Percentiles rank a stretch among this genome's conserved stretches.
Evolutionary conservation across 2,113 vertebrate species (phyloP).

Genomic region (Rallus limicola): DNA sequence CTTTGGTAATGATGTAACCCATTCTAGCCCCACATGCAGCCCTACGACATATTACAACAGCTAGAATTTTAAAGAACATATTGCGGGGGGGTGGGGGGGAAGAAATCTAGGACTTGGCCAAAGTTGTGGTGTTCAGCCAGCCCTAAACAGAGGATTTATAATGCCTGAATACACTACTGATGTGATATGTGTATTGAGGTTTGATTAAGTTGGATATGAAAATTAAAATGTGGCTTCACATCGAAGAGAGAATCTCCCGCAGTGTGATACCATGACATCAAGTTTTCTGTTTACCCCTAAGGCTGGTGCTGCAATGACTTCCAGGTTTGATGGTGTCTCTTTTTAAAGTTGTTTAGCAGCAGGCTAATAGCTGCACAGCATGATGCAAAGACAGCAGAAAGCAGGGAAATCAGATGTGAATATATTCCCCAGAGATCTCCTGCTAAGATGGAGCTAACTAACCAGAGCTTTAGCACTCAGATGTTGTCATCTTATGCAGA

Average conservation of each 20-base stretch:
- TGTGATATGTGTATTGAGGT: conserved; percentile 49
- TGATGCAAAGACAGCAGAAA: conserved; percentile 73
- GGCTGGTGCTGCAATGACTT: conserved; percentile 76
- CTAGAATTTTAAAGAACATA: conserved; percentile 1
- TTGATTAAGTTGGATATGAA: conserved; percentile 64
- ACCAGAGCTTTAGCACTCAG: conserved; percentile 61
- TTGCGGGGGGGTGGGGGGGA: not conserved
- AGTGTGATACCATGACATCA: conserved; percentile 65
- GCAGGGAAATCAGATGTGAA: conserved; percentile 74
- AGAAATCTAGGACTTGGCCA: not conserved
- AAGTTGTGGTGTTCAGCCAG: not conserved
- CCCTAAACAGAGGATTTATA: conserved; percentile 43
- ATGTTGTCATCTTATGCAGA: conserved; percentile 53
- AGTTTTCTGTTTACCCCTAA: conserved; percentile 83
- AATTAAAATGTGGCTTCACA: conserved; percentile 65
- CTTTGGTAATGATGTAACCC: conserved; percentile 1
- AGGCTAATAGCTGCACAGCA: conserved; percentile 81
- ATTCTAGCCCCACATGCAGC: not conserved
- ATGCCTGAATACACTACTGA: conserved; percentile 20
- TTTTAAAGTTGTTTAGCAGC: conserved; percentile 76
- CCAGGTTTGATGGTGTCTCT: conserved; percentile 75
- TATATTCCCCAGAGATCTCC: conserved; percentile 76
- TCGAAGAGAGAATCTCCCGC: conserved; percentile 53
- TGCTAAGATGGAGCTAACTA: conserved; percentile 73
- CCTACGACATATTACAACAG: not conserved